Percentiles rank a stretch among this genome's conserved stretches.
phyloP scores from a whole-genome alignment of 1,140 invertebrate species.

The Epicauta chinensis region DNA sequence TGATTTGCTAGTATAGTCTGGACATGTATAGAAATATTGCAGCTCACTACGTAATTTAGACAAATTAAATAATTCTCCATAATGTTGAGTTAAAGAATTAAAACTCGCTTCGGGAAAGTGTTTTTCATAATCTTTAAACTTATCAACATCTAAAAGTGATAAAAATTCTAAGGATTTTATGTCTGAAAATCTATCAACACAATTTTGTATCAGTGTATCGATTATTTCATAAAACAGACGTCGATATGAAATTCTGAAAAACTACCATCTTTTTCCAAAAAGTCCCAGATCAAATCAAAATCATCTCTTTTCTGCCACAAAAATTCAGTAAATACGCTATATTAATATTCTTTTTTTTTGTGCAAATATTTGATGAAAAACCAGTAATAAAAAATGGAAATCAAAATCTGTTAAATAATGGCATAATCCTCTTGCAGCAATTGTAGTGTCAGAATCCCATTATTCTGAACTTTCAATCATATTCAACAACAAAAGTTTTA shows the following conservation, averaged over 20 bases:
- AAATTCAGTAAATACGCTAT: neutral
- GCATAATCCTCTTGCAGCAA: neutral
- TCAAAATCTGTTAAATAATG: neutral
- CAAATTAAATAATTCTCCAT: slow-evolving; percentile 2
- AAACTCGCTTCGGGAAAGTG: slow-evolving; percentile 3
- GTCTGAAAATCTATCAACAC: slow-evolving; percentile 6
- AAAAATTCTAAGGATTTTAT: slow-evolving; percentile 8
- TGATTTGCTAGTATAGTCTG: too few relatives aligned
- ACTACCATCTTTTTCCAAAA: too few relatives aligned
- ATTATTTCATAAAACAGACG: too few relatives aligned
- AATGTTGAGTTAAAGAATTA: slow-evolving; percentile 5
- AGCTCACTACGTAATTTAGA: slow-evolving; percentile 4
- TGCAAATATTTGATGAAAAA: slow-evolving; percentile 7
- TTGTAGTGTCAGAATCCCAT: neutral
- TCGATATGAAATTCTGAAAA: too few relatives aligned
- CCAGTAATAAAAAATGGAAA: slow-evolving; percentile 1
- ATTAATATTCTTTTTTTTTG: neutral
- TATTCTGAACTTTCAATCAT: slow-evolving; percentile 8
- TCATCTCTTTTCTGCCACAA: too few relatives aligned
- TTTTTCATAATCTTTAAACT: slow-evolving; percentile 6
- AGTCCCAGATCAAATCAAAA: too few relatives aligned
- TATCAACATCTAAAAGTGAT: slow-evolving; percentile 6
- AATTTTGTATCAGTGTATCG: neutral
- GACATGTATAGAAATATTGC: slow-evolving; percentile 7
- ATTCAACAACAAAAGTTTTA: neutral